These are phyloP conservation scores for Microcebus murinus DNA, from an alignment of 2,113 vertebrate genomes.

Conservation along the genomic window DNA sequence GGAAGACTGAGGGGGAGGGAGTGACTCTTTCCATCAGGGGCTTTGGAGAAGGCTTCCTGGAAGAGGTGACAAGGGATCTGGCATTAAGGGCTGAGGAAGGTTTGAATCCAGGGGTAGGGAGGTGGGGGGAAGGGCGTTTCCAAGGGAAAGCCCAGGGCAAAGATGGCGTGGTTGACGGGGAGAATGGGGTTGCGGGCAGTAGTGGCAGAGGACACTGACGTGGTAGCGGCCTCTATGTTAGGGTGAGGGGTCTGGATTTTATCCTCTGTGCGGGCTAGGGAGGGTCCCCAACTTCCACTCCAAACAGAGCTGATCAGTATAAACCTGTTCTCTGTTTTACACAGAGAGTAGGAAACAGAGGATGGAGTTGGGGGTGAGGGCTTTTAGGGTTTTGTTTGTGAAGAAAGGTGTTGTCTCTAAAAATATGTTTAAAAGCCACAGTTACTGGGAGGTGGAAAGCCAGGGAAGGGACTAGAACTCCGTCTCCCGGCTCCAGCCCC, in stretches of 20 bases:
- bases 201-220: not conserved
- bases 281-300: not conserved
- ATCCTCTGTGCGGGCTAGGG: not conserved
- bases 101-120: not conserved
- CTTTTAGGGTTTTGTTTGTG: constrained; percentile 16
- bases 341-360: not conserved
- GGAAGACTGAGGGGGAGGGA: not conserved
- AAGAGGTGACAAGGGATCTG: not conserved
- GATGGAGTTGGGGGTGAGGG: too few species aligned
- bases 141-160: not conserved
- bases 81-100: not conserved
- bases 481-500: not conserved
- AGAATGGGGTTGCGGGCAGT: not conserved
- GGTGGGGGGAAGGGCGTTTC: not conserved
- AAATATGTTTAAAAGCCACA: not conserved
- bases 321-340: not conserved
- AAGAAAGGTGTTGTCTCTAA: not conserved
- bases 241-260: not conserved
- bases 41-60: not conserved
- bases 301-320: not conserved
- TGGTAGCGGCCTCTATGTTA: not conserved
- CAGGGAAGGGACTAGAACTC: not conserved
- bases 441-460: not conserved
- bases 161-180: not conserved
- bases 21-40: not conserved